Conservation (phyloP, 2,797 vertebrate species). For the Poecilia gillii region DNA sequence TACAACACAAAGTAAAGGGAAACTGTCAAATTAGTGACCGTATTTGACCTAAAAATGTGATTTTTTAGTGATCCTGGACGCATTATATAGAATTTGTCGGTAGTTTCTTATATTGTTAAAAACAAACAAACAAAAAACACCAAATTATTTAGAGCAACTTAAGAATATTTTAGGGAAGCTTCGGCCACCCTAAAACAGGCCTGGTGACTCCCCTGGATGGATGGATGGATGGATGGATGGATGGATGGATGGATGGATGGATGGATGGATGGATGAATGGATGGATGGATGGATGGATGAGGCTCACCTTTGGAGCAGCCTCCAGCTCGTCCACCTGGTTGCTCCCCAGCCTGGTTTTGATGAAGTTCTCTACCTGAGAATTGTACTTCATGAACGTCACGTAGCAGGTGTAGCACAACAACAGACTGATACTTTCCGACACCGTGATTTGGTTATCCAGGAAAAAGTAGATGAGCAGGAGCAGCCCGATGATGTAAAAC, state of each 20-base stretch:
- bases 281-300: background rate
- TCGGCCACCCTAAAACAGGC: no score
- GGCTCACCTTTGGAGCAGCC: constrained; percentile 88
- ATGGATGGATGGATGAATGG: constrained; percentile 3
- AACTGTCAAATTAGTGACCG: no score
- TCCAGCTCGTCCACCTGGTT: constrained; percentile 91
- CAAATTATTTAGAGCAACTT: no score
- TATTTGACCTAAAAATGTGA: no score
- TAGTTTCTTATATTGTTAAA: no score
- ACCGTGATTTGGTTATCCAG: constrained; percentile 92
- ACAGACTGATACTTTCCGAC: constrained; percentile 87
- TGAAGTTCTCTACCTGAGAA: constrained; percentile 83
- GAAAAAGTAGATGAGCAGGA: constrained; percentile 96
- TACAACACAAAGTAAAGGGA: no score
- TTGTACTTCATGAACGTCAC: constrained; percentile 99
- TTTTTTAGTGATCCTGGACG: no score
- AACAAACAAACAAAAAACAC: no score
- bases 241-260: constrained; percentile 11
- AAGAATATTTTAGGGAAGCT: no score
- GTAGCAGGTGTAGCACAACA: constrained; percentile 87
- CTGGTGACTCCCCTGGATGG: background rate
- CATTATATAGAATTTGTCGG: no score
- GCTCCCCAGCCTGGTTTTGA: constrained; percentile 84
- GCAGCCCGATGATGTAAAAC: constrained; percentile 94
- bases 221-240: constrained; percentile 1